Conservation (phyloP, 2,888 invertebrate genomes). For the Periphyllus acericola region DNA sequence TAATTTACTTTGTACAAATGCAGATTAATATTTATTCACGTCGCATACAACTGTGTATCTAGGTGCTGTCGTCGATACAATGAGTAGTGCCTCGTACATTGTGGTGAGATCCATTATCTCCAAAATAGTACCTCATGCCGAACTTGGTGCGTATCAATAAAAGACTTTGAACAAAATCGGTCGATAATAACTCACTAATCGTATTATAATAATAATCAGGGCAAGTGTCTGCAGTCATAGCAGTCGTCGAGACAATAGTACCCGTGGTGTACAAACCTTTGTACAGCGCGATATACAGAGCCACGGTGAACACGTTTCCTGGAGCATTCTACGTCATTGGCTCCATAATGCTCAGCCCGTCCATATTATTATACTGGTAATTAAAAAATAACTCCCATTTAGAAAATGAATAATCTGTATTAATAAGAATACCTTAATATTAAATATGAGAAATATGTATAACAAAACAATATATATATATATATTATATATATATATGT, state of each 20-base stretch:
- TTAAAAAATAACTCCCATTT: too few species aligned
- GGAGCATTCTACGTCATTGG: conserved; percentile 20
- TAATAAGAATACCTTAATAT: too few species aligned
- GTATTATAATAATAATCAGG: neutral
- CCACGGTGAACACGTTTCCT: conserved; percentile 30
- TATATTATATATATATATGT: too few species aligned
- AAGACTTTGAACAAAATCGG: neutral
- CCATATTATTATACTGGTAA: conserved; percentile 41
- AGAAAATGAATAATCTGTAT: too few species aligned
- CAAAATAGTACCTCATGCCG: conserved; percentile 22
- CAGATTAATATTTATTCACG: neutral
- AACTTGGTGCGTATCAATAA: conserved; percentile 20
- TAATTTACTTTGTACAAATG: too few species aligned
- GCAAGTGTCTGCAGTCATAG: conserved; percentile 35
- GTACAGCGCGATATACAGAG: conserved; percentile 41
- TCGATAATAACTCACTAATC: neutral
- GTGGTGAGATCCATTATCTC: conserved; percentile 40
- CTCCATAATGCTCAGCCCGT: conserved; percentile 33
- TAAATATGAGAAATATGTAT: too few species aligned
- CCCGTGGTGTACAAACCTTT: conserved; percentile 35
- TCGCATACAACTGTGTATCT: neutral
- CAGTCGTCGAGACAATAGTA: conserved; percentile 35
- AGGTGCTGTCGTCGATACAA: conserved; percentile 18
- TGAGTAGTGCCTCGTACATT: conserved; percentile 34
- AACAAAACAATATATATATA: too few species aligned